Evolutionary conservation across 1,140 invertebrate species (phyloP).

Genomic region (Trichogramma pretiosum): DNA sequence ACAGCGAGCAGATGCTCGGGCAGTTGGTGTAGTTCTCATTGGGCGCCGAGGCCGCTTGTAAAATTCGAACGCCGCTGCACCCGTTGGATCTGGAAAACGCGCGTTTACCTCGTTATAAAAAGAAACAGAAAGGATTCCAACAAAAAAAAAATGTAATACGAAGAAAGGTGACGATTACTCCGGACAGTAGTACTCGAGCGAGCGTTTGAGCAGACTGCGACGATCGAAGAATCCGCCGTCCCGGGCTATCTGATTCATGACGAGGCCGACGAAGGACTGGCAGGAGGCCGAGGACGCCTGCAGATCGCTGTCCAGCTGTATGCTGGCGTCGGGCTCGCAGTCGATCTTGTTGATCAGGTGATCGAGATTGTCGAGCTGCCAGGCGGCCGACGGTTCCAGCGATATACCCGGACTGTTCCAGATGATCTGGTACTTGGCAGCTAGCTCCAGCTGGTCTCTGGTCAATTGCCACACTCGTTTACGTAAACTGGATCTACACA

Average conservation of each 20-base stretch:
- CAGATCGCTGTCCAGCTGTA: slow-evolving; percentile 24
- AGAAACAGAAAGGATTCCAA: not conserved
- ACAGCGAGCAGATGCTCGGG: not conserved
- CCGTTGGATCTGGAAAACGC: not conserved
- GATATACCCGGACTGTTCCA: slow-evolving; percentile 32
- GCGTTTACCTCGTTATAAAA: no score
- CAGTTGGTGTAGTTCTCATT: not conserved
- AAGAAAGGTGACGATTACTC: slow-evolving; percentile 16
- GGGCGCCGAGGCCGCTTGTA: not conserved
- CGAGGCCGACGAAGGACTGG: slow-evolving; percentile 29
- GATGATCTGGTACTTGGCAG: slow-evolving; percentile 28
- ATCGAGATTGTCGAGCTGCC: slow-evolving; percentile 1
- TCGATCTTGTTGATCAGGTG: slow-evolving; percentile 1
- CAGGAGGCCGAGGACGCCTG: slow-evolving; percentile 28
- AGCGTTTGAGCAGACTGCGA: slow-evolving; percentile 11
- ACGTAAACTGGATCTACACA: no score
- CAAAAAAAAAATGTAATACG: not conserved
- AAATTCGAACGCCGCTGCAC: slow-evolving; percentile 3
- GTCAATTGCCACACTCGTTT: slow-evolving; percentile 19
- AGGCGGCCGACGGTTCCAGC: slow-evolving; percentile 20
- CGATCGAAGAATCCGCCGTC: slow-evolving; percentile 8
- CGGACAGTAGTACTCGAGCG: slow-evolving; percentile 23
- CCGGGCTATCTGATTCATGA: slow-evolving; percentile 24
- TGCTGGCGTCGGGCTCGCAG: slow-evolving; percentile 11
- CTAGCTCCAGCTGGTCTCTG: slow-evolving; percentile 24